phyloP scores from a whole-genome alignment of 2,113 vertebrate species.

The Cynocephalus volans region DNA sequence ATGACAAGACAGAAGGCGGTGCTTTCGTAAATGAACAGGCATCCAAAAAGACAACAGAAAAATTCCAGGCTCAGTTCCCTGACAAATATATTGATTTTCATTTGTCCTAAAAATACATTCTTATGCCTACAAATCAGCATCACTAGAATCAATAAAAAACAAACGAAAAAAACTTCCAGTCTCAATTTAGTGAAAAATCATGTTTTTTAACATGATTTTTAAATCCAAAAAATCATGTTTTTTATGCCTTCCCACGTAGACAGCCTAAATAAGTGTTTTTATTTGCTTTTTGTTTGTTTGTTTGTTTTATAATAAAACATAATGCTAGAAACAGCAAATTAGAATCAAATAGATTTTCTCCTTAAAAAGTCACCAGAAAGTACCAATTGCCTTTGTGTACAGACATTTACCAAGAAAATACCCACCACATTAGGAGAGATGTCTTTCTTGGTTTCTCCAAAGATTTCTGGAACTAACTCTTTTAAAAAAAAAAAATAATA shows the following conservation, averaged over 20 bases:
- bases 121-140: neutral
- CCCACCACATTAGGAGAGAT: neutral
- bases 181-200: conserved; percentile 6
- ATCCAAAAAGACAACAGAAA: conserved; percentile 55
- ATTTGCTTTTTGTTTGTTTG: neutral
- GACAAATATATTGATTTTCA: conserved; percentile 60
- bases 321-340: neutral
- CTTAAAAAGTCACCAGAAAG: conserved; percentile 24
- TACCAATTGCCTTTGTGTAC: neutral
- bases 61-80: neutral
- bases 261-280: neutral
- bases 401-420: neutral
- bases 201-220: neutral
- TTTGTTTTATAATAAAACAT: conserved; percentile 43
- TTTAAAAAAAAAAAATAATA: neutral
- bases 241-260: conserved; percentile 9
- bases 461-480: neutral
- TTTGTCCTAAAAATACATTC: conserved; percentile 37
- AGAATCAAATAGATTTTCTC: neutral
- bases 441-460: neutral
- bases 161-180: conserved; percentile 4
- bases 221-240: neutral
- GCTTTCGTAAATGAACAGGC: conserved; percentile 6
- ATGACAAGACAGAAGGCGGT: conserved; percentile 58
- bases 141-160: neutral